Conservation (phyloP, 2,888 invertebrate genomes). For the Chrysolina haemoptera region DNA sequence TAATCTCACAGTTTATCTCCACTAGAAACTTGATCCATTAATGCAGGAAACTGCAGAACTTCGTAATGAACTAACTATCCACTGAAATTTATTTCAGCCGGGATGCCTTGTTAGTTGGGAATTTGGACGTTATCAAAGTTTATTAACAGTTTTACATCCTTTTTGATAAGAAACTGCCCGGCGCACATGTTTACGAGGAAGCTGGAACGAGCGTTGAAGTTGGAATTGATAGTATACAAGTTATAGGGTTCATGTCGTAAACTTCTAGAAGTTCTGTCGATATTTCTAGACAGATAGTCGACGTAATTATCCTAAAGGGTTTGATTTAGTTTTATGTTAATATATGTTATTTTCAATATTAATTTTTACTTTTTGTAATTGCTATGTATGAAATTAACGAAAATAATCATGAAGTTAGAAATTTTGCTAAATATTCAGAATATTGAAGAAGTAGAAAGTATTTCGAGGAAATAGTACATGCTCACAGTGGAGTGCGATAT, state of each 20-base stretch:
- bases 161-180: slow-evolving; percentile 4
- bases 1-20: slow-evolving; percentile 25
- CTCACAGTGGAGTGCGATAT: too few relatives aligned
- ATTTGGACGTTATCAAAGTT: slow-evolving; percentile 14
- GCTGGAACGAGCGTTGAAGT: background rate
- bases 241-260: background rate
- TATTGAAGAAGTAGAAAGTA: too few relatives aligned
- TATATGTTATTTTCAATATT: too few relatives aligned
- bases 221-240: background rate
- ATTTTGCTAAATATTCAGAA: too few relatives aligned
- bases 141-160: slow-evolving; percentile 24
- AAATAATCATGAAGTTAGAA: too few relatives aligned
- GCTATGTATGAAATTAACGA: too few relatives aligned
- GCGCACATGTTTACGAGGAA: background rate
- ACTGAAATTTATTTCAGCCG: slow-evolving; percentile 25
- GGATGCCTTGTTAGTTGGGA: slow-evolving; percentile 1
- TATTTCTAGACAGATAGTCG: too few relatives aligned
- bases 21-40: slow-evolving; percentile 24
- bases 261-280: too few relatives aligned
- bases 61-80: slow-evolving; percentile 20
- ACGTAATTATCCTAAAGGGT: too few relatives aligned
- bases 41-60: slow-evolving; percentile 27
- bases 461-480: too few relatives aligned
- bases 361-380: too few relatives aligned
- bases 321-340: too few relatives aligned